Base-by-base conservation (phyloP, 1,140 invertebrate genomes). In the Frieseomelitta varia region DNA sequence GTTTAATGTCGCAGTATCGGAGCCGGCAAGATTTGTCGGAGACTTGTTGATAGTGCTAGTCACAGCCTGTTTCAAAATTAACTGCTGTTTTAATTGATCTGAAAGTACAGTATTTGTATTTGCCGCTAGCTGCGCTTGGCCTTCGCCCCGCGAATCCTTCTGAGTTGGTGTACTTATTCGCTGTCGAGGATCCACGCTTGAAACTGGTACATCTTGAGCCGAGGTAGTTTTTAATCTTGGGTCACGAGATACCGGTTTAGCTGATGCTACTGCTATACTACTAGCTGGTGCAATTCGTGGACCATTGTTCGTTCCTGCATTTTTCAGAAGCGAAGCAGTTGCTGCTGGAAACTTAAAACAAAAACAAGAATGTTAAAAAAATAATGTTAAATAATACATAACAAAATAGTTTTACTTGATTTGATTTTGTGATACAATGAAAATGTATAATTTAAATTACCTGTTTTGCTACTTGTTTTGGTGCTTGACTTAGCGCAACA, bases 221-320 rank as follows among this genome's bases (percentile, higher is more conserved):
- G 88, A 71, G 65, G 76, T 86, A 51, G 95, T 81, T 80, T 96
- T 93, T 61, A 97, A 89, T 53, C 96, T 95, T 19, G 96, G 96
- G 95, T 97, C 96, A 19, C 96, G 94, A 6, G 94, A 94, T 12
- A 93, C 81, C 34, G 92, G 94, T 14, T 95, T 94, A 19, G 95
- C 95, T 0, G 95, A 94, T 21, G 94, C 95, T 4, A 96, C 92
- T 67, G 97, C 92, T 27, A 96, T 95, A 39, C 95, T 95, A 93
- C 96, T 97, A 15, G 96, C 96, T 47, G 97, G 97, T 74, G 96
- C 95, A 81, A 97, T 97, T 86, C 96, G 95, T 6, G 95, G 93
- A 51, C 95, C 95, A 61, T 90, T 93, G 65, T 86, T 93, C 14
- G 88, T 84, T 39, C 87, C 90, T 15, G 89, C 90, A 17, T 92